Evolutionary conservation across 1,140 invertebrate genomes (phyloP), one percentile per base, ranked within the genome.

Genomic region (Oreohelix idahoensis): DNA sequence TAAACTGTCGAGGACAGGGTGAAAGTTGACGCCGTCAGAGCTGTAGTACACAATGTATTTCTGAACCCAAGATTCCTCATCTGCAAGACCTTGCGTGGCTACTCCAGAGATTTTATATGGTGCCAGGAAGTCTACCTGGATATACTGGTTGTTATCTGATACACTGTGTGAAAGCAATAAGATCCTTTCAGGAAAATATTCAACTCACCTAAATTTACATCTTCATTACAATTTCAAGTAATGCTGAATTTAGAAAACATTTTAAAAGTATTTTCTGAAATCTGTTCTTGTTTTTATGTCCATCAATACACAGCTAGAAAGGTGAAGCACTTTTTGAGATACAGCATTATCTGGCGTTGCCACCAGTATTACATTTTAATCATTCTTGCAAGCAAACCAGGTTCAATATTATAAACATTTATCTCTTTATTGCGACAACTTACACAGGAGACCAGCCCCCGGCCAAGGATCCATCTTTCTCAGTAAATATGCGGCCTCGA

Each of bases 61-160:
- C 0, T 94, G 95, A 0, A 97, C 96, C 96, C 96, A 97, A 53
- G 89, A 79, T 51, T 88, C 84, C 26, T 71, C 74, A 35, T 89
- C 89, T 8, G 86, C 82, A 20, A 88, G 84, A 29, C 93, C 93
- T 90, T 95, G 95, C 0, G 96, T 97, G 26, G 94, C 93, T 15
- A 98, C 92, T 71, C 96, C 96, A 20, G 96, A 96, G 15, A 97
- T 91, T 87, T 95, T 95, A 53, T 96, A 94, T 0, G 94, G 94
- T 51, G 95, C 94, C 26, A 95, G 90, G 88, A 97, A 97, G 91
- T 97, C 95, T 26, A 91, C 89, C 75, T 90, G 85, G 29, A 91
- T 89, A 84, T 84, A 90, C 51, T 91, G 89, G 70, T 86, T 79
- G 0, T 84, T 84, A 51, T 90, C 85, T 49, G 82, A 84, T 15